These are phyloP conservation scores for Trematocara stigmaticum DNA, from an alignment of 2,113 vertebrate genomes.

Conservation along the genomic window DNA sequence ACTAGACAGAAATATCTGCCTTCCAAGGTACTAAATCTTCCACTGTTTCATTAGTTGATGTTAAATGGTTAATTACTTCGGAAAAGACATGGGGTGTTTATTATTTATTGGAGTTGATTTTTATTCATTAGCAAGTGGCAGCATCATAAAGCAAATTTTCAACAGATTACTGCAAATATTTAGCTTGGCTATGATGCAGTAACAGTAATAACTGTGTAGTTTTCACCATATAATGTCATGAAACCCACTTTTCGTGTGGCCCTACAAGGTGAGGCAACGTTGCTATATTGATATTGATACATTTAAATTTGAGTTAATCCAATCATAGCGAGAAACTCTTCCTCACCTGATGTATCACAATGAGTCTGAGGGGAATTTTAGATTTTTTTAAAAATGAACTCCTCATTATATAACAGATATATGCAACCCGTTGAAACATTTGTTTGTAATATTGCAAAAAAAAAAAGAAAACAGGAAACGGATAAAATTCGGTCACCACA, in stretches of 20 bases:
- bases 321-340: conserved; percentile 42
- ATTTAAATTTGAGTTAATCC: neutral
- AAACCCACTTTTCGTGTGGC: neutral
- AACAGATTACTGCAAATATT: neutral
- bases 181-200: neutral
- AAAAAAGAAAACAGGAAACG: neutral
- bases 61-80: neutral
- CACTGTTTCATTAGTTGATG: neutral
- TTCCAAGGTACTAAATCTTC: neutral
- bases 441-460: neutral
- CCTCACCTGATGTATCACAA: conserved; percentile 39
- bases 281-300: conserved; percentile 27
- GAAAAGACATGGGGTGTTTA: neutral
- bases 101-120: neutral
- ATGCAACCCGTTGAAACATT: neutral
- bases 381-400: neutral
- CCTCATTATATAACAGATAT: neutral
- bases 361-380: conserved; percentile 11
- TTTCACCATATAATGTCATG: neutral
- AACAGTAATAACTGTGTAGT: neutral
- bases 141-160: neutral
- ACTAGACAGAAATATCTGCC: neutral
- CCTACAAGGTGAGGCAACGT: neutral
- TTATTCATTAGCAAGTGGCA: neutral
- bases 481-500: neutral